Base-by-base conservation (phyloP, 1,140 invertebrate species). In the Carcinoscorpius rotundicauda region DNA sequence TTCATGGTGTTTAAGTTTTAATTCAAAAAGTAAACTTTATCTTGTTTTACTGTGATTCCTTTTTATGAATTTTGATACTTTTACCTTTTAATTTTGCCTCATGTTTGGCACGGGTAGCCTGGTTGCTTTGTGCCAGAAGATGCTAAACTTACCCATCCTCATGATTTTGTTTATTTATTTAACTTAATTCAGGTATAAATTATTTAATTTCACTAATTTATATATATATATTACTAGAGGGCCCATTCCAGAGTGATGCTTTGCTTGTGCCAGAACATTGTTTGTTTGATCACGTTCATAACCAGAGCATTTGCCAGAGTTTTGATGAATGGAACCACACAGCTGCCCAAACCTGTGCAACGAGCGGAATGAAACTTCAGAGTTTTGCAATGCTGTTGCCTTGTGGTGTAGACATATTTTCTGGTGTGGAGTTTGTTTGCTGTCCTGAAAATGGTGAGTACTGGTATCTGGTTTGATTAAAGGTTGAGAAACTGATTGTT, bases 341-440 rank as follows among this genome's bases (percentile, higher is more conserved):
- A 4, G 93, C 95, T 9, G 86, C 87, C 5, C 84, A 85, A 60
- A 89, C 91, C n/a, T 99, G 97, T 78, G 81, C 84, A 61, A 87
- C 89, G 68, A 84, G 93, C 52, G 87, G 86, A 63, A 88, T 97
- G 80, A 85, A 87, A 69, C 82, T 97, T 52, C 84, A 93, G 69
- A 95, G 91, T 72, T 99, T 97, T 73, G 95, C 94, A 52, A 97
- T 98, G 91, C 83, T 99, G 5, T 80, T 98, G 64, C 95, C 95
- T 4, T 99, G 97, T 76, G 94, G 93, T 55, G 73, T 75, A 10
- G 96, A 93, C 62, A 81, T 97, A 6, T 99, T 99, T 81, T 92
- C 90, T 67, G 97, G 97, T 3, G 97, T 99, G 48, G 97, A 99
- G 78, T 99, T 97, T 76, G 97, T 99, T 69, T 99, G 97, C 85